A percentile compares a stretch with the other conserved stretches of the same genome.
These are phyloP conservation scores for Sinonovacula constricta DNA, from an alignment of 1,140 invertebrate genomes.

Conservation along the genomic window DNA sequence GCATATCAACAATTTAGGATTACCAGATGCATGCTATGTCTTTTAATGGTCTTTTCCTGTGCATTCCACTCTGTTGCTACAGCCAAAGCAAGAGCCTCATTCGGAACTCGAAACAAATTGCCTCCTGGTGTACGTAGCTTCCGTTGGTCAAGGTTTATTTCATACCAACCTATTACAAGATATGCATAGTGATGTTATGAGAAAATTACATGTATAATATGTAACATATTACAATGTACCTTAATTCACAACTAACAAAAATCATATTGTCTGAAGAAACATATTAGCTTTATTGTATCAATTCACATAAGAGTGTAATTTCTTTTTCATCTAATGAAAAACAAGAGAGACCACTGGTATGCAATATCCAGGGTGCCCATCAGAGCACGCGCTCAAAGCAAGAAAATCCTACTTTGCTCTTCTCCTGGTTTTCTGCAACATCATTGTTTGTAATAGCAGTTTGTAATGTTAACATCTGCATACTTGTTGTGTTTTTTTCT, in stretches of 20 bases:
- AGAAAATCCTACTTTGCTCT: too few relatives aligned
- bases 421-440: too few relatives aligned
- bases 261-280: too few relatives aligned
- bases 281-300: not conserved
- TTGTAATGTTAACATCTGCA: too few relatives aligned
- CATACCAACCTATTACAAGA: slow-evolving; percentile 77
- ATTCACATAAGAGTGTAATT: not conserved
- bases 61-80: slow-evolving; percentile 93
- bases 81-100: slow-evolving; percentile 92
- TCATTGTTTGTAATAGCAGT: too few relatives aligned
- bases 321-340: not conserved
- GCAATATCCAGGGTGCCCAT: too few relatives aligned
- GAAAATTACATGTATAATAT: not conserved
- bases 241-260: too few relatives aligned
- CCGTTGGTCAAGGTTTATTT: slow-evolving; percentile 89
- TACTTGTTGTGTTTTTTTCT: too few relatives aligned
- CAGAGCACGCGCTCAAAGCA: too few relatives aligned
- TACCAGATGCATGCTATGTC: slow-evolving; percentile 93
- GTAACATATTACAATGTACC: not conserved
- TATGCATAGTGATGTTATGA: not conserved
- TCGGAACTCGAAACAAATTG: slow-evolving; percentile 86
- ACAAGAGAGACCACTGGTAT: not conserved
- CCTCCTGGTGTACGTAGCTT: slow-evolving; percentile 94
- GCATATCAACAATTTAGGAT: too few relatives aligned
- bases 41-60: slow-evolving; percentile 88